Conservation (phyloP, 2,888 invertebrate genomes). For the Orthonychiurus folsomi region DNA sequence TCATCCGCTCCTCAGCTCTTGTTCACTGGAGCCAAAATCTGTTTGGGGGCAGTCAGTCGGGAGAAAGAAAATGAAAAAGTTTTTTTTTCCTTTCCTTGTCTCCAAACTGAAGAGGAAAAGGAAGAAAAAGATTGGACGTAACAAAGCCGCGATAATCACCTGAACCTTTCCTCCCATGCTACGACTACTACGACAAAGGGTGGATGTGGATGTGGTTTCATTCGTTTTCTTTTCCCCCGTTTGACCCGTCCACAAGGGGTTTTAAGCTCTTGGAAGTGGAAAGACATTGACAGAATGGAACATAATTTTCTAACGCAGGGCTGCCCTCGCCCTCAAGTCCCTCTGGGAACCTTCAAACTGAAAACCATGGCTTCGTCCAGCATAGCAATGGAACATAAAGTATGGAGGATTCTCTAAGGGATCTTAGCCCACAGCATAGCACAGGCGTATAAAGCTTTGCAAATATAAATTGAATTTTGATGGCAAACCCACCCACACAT, state of each 20-base stretch:
- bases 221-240: not conserved
- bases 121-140: not conserved
- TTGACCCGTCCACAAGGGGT: not conserved
- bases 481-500: too few species aligned
- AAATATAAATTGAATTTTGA: too few species aligned
- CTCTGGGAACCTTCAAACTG: not conserved
- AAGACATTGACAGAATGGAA: constrained; percentile 27
- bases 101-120: not conserved
- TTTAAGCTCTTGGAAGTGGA: constrained; percentile 15
- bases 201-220: not conserved
- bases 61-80: not conserved
- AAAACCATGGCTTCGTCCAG: too few species aligned
- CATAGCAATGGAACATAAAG: too few species aligned
- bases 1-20: too few species aligned
- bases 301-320: constrained; percentile 25
- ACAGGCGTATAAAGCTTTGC: too few species aligned
- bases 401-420: too few species aligned
- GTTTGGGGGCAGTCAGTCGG: not conserved
- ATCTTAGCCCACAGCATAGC: too few species aligned
- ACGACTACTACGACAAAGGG: too few species aligned
- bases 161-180: not conserved
- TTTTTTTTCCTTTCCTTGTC: not conserved
- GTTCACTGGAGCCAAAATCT: not conserved
- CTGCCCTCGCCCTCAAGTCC: constrained; percentile 9
- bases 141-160: constrained; percentile 1